phyloP scores from a whole-genome alignment of 2,888 invertebrate genomes.

The Hedya salicella region DNA sequence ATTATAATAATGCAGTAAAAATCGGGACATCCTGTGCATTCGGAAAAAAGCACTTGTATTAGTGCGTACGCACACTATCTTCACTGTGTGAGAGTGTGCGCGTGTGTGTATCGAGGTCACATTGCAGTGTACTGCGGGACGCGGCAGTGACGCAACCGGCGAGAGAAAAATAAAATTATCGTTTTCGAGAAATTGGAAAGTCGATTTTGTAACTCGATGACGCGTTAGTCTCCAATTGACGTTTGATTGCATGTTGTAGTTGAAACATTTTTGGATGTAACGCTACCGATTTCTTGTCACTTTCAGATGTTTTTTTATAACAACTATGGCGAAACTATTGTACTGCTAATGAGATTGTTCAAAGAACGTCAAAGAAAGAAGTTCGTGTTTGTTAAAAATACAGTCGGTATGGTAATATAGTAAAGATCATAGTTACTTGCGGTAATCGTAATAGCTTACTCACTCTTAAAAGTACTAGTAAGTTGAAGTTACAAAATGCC shows the following conservation, averaged over 20 bases:
- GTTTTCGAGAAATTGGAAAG: conserved; percentile 44
- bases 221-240: conserved; percentile 35
- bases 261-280: background rate
- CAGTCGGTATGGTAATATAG: too few relatives aligned
- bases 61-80: conserved; percentile 57
- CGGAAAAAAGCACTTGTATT: conserved; percentile 53
- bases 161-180: conserved; percentile 40
- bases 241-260: conserved; percentile 21
- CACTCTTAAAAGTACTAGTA: too few relatives aligned
- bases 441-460: too few relatives aligned
- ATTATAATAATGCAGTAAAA: conserved; percentile 52
- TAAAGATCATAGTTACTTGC: too few relatives aligned
- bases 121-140: conserved; percentile 65
- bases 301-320: too few relatives aligned
- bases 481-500: too few relatives aligned
- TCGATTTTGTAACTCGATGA: conserved; percentile 41
- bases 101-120: conserved; percentile 78
- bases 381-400: too few relatives aligned
- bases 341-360: too few relatives aligned
- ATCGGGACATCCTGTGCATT: conserved; percentile 63
- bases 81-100: conserved; percentile 53
- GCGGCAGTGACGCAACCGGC: conserved; percentile 47
- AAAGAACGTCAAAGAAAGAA: too few relatives aligned
- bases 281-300: too few relatives aligned
- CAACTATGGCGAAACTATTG: too few relatives aligned